Base-by-base conservation (phyloP, 1,140 invertebrate genomes). In the Drosophila ironensis region DNA sequence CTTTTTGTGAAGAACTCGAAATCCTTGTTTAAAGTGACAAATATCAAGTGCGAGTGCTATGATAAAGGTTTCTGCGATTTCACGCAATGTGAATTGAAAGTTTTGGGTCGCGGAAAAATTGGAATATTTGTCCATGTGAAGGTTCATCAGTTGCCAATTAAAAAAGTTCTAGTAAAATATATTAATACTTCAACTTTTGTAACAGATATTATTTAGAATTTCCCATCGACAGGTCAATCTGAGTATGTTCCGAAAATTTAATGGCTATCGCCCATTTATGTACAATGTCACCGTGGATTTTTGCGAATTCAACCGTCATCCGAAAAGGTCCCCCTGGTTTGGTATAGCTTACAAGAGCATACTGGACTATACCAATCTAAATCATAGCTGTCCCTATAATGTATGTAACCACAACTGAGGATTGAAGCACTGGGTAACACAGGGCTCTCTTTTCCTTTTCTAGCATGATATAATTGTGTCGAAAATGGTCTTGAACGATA, bases 1-100 rank as follows among this genome's bases (percentile, higher is more conserved):
- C 7, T 8, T 3, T 11, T 20, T 0, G 6, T 60, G 1, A n/a
- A 19, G n/a, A 3, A 8, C 1, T 42, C 50, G 0, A 8, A 42
- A 0, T n/a, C 19, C 4, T 8, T 56, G 0, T 60, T 60, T 7
- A 60, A 60, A 35, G 50, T 14, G 0, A 60, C 56, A 1, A 60
- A 60, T 14, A 60, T 56, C 9, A 60, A 60, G 9, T 60, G 56
- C 27, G 8, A 42, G 2, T 42, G 37, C 11, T 60, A 35, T 17
- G 56, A 60, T 1, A 33, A 42, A 9, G 3, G 24, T 0, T 60
- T 56, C 1, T 42, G 56, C n/a, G 14, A 20, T 2, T 60, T 56
- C 30, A 7, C 20, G 0, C 56, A 60, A 9, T 60, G 50, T 9
- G 51, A 60, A 35, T 19, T 60, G 1, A 60, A 60, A 24, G 38